These are phyloP conservation scores for Acromyrmex heyeri DNA, from an alignment of 1,140 invertebrate species.

Conservation along the genomic window DNA sequence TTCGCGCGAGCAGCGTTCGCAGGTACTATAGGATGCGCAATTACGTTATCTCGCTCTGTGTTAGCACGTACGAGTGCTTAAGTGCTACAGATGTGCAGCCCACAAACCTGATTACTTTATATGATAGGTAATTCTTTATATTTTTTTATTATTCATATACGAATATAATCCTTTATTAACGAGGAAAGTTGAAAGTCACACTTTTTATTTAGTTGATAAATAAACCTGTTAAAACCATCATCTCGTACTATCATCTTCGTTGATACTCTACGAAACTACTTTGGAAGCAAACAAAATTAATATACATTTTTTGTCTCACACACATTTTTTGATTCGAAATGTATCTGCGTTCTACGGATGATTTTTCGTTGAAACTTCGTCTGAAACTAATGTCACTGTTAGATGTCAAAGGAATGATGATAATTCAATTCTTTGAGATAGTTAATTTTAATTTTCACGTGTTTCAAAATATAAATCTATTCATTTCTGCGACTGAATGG, in stretches of 20 bases:
- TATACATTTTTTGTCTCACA: too few relatives aligned
- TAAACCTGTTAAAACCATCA: background rate
- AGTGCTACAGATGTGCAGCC: conserved; percentile 4
- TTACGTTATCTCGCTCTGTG: conserved; percentile 37
- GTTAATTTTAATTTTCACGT: too few relatives aligned
- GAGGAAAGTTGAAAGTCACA: background rate
- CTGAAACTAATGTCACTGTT: background rate
- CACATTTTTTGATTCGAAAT: background rate
- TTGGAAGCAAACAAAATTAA: background rate
- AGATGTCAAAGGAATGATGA: too few relatives aligned
- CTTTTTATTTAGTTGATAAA: background rate
- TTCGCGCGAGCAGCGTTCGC: background rate
- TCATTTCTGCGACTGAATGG: too few relatives aligned
- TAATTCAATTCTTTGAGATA: too few relatives aligned
- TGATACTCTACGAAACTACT: background rate
- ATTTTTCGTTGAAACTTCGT: background rate
- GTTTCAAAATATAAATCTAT: too few relatives aligned
- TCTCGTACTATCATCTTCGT: background rate
- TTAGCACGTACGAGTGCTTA: background rate
- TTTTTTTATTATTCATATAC: background rate
- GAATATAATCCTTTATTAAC: background rate
- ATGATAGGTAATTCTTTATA: background rate
- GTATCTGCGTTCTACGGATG: background rate
- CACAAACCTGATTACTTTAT: background rate
- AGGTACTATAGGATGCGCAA: conserved; percentile 20